These are phyloP conservation scores for Centrocercus urophasianus DNA, from an alignment of 2,113 vertebrate genomes.

Conservation along the genomic window DNA sequence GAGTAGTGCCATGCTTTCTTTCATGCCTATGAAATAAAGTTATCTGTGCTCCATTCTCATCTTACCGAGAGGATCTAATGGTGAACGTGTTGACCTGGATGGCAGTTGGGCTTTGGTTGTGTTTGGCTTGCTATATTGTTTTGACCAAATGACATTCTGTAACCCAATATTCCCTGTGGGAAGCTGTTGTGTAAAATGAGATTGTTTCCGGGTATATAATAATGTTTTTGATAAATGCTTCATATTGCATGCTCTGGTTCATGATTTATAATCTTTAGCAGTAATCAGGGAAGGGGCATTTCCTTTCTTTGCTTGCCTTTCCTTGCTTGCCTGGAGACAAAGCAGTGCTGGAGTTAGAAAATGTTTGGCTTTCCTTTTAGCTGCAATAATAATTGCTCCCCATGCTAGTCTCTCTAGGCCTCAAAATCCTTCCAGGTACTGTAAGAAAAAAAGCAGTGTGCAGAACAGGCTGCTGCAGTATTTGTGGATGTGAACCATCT, in stretches of 20 bases:
- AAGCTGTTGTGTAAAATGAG: neutral
- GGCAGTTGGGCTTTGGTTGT: neutral
- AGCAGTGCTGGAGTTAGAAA: neutral
- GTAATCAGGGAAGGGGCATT: neutral
- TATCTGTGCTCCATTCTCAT: neutral
- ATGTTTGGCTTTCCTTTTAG: neutral
- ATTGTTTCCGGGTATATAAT: neutral
- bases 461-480: neutral
- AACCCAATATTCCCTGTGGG: neutral
- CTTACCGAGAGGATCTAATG: neutral
- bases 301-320: constrained; percentile 12
- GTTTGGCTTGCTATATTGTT: neutral
- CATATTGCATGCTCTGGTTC: neutral
- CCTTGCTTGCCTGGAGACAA: neutral
- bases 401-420: neutral
- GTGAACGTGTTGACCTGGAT: rapidly evolving
- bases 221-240: constrained; percentile 17
- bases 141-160: neutral
- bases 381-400: neutral
- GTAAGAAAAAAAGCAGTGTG: neutral
- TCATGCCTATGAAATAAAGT: neutral
- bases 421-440: neutral
- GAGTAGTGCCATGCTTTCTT: neutral
- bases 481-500: neutral
- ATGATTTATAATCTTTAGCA: neutral